A percentile compares a stretch with the other conserved stretches of the same genome.
These are phyloP conservation scores for Carollia perspicillata DNA, from an alignment of 2,113 vertebrate genomes.

Conservation along the genomic window DNA sequence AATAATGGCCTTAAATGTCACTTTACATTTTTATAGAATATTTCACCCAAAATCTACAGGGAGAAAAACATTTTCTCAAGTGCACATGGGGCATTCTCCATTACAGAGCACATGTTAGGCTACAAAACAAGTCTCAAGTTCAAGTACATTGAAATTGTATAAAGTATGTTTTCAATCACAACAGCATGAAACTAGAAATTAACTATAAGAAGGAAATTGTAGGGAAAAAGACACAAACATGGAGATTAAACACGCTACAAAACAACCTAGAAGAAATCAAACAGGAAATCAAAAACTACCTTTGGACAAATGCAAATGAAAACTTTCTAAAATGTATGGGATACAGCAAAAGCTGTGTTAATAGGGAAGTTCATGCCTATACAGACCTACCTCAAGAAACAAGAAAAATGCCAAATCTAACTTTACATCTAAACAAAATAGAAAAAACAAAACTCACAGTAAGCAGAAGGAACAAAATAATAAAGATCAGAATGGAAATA, in stretches of 20 bases:
- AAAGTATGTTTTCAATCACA: no score
- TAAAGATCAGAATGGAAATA: no score
- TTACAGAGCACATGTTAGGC: neutral
- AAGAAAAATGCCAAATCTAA: neutral
- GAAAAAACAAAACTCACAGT: neutral
- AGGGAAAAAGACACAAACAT: neutral
- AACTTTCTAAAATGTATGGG: no score
- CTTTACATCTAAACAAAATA: neutral
- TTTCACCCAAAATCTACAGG: neutral
- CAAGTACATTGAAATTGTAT: neutral
- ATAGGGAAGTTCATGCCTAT: neutral
- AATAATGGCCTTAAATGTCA: no score
- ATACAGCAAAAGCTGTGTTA: no score
- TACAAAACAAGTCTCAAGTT: neutral
- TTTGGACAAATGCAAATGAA: no score
- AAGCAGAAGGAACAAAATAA: no score
- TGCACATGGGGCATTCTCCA: neutral
- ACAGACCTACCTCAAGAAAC: neutral
- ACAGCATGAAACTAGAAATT: neutral
- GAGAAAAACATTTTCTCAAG: neutral
- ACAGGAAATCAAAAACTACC: neutral
- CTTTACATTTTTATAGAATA: neutral
- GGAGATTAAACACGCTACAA: neutral
- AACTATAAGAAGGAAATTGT: neutral
- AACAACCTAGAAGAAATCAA: neutral